A percentile compares a stretch with the other conserved stretches of the same genome.
Conservation (phyloP, 2,797 vertebrate genomes). For the Glossophaga mutica region DNA sequence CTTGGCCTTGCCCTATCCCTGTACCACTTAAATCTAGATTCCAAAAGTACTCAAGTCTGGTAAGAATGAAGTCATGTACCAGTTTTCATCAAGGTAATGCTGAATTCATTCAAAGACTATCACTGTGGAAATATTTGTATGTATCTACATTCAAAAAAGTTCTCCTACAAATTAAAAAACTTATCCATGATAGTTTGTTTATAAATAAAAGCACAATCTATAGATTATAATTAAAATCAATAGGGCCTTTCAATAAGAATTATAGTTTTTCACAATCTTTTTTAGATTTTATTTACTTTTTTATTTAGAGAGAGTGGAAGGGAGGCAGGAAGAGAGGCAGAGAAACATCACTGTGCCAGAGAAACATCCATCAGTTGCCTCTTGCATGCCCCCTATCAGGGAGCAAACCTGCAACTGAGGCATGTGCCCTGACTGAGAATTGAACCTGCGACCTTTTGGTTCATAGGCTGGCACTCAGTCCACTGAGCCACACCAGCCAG, state of each 20-base stretch:
- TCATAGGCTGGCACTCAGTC: no score
- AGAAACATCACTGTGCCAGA: background rate
- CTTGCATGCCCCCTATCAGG: no score
- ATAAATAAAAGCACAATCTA: background rate
- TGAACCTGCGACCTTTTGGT: no score
- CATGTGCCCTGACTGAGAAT: background rate
- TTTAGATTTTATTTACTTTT: background rate
- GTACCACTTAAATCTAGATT: background rate
- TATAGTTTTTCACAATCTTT: background rate
- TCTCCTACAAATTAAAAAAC: background rate
- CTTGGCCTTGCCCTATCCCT: no score
- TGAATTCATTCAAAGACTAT: background rate
- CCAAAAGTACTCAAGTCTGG: background rate
- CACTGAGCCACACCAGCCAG: background rate
- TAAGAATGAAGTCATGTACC: background rate
- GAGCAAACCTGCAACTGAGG: background rate
- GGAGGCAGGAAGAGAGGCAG: no score
- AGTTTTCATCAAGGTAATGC: conserved; percentile 1
- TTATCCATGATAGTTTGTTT: background rate
- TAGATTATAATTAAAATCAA: background rate
- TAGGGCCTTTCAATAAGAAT: background rate
- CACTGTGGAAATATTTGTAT: background rate
- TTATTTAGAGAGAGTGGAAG: background rate
- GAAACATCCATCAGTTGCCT: background rate
- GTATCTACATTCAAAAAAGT: conserved; percentile 18